phyloP scores from a whole-genome alignment of 2,797 vertebrate genomes.

The Gorsachius magnificus region DNA sequence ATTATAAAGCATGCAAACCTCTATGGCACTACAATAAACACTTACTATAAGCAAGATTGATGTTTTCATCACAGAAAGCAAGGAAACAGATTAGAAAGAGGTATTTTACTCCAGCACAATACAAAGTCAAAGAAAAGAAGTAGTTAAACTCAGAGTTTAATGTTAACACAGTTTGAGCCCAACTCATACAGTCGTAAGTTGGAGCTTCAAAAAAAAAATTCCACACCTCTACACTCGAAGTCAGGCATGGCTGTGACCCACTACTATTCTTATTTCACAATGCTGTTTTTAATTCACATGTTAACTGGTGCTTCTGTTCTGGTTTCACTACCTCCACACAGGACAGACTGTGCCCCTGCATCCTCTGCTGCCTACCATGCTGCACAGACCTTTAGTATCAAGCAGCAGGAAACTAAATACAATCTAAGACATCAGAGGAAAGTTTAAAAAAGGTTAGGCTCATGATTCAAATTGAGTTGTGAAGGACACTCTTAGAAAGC shows the following conservation, averaged over 20 bases:
- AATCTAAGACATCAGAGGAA: neutral
- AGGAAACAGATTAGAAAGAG: neutral
- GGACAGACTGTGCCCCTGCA: neutral
- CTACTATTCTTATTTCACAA: neutral
- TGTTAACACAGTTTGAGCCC: neutral
- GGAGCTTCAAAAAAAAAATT: neutral
- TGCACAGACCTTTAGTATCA: neutral
- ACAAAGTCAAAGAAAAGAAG: neutral
- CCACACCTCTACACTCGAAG: neutral
- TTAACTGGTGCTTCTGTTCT: neutral
- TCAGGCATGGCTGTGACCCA: neutral
- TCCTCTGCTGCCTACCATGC: neutral
- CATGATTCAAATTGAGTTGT: neutral
- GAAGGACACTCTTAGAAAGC: neutral
- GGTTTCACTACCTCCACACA: neutral
- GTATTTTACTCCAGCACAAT: neutral
- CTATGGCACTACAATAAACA: neutral
- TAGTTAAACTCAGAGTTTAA: neutral
- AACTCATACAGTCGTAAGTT: rapidly evolving
- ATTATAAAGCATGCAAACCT: neutral
- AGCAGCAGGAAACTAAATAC: neutral
- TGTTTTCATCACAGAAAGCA: neutral
- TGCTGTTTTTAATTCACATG: neutral
- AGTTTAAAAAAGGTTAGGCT: neutral
- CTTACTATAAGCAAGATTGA: neutral